These are phyloP conservation scores for Gracilinanus agilis DNA, from an alignment of 2,113 vertebrate genomes.

Conservation along the genomic window DNA sequence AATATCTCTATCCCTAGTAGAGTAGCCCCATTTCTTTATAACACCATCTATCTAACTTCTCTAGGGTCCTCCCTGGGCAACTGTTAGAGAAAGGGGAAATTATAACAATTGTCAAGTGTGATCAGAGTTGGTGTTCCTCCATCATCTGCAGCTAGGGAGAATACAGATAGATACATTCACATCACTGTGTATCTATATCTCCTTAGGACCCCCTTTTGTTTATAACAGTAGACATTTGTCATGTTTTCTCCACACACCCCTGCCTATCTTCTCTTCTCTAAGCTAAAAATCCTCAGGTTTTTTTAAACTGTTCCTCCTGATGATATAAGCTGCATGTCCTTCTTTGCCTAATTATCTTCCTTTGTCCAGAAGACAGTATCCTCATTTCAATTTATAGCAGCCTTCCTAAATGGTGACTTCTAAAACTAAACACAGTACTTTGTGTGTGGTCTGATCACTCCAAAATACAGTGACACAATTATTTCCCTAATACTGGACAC, in stretches of 20 bases:
- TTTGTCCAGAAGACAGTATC: background rate
- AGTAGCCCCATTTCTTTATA: too few relatives aligned
- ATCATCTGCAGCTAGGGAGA: too few relatives aligned
- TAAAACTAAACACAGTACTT: background rate
- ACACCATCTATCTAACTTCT: too few relatives aligned
- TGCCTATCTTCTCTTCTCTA: background rate
- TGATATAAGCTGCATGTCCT: background rate
- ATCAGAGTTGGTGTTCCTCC: too few relatives aligned
- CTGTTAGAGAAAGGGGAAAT: too few relatives aligned
- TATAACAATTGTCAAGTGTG: too few relatives aligned
- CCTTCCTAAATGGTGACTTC: background rate
- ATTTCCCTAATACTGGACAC: background rate
- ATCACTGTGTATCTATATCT: too few relatives aligned
- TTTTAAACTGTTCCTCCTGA: background rate
- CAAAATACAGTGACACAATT: background rate
- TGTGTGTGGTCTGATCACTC: background rate
- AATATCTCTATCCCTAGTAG: too few relatives aligned
- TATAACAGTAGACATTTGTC: background rate
- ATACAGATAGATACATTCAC: too few relatives aligned
- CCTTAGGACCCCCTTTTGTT: too few relatives aligned
- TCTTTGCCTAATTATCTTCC: background rate
- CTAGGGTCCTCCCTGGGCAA: too few relatives aligned
- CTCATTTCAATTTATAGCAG: background rate
- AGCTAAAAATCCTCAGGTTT: background rate
- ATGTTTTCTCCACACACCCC: background rate